Percentiles rank a stretch among this genome's conserved stretches.
Conservation (phyloP, 1,140 invertebrate genomes). For the Coenobita brevimanus region DNA sequence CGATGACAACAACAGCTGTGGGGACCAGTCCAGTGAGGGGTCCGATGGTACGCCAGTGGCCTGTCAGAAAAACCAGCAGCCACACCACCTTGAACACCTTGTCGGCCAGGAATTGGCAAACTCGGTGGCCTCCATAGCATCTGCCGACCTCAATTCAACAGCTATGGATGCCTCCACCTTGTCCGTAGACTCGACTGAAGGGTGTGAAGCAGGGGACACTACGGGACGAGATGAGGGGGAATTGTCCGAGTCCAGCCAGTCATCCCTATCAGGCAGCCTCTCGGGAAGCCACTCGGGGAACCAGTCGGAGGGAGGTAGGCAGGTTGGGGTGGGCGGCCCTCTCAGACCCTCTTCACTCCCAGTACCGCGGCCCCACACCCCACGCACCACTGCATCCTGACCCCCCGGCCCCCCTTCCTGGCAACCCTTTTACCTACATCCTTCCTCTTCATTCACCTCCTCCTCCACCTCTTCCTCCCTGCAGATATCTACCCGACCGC, state of each 20-base stretch:
- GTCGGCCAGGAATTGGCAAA: slow-evolving; percentile 2
- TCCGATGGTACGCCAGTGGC: slow-evolving; percentile 48
- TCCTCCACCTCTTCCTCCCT: slow-evolving; percentile 6
- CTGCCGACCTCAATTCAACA: slow-evolving; percentile 59
- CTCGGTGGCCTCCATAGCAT: slow-evolving; percentile 25
- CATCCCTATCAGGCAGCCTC: slow-evolving; percentile 62
- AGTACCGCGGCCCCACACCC: slow-evolving; percentile 61
- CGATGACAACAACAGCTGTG: background rate
- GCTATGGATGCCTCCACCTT: slow-evolving; percentile 63
- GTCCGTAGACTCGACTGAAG: slow-evolving; percentile 58
- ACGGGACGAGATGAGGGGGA: slow-evolving; percentile 62
- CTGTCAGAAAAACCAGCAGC: slow-evolving; percentile 31
- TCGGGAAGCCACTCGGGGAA: slow-evolving; percentile 61
- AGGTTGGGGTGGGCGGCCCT: slow-evolving; percentile 31
- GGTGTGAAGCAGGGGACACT: slow-evolving; percentile 46
- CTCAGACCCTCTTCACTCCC: slow-evolving; percentile 66
- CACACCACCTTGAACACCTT: slow-evolving; percentile 23
- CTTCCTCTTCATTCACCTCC: background rate
- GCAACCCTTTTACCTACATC: background rate
- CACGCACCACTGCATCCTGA: slow-evolving; percentile 49
- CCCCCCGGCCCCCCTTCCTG: slow-evolving; percentile 39
- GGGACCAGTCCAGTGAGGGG: slow-evolving; percentile 21
- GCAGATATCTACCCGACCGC: slow-evolving; percentile 13
- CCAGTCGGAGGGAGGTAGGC: slow-evolving; percentile 30
- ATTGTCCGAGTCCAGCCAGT: slow-evolving; percentile 67